A percentile compares a stretch with the other conserved stretches of the same genome.
Conservation (phyloP, 1,140 invertebrate species). For the Dysdera silvatica region DNA sequence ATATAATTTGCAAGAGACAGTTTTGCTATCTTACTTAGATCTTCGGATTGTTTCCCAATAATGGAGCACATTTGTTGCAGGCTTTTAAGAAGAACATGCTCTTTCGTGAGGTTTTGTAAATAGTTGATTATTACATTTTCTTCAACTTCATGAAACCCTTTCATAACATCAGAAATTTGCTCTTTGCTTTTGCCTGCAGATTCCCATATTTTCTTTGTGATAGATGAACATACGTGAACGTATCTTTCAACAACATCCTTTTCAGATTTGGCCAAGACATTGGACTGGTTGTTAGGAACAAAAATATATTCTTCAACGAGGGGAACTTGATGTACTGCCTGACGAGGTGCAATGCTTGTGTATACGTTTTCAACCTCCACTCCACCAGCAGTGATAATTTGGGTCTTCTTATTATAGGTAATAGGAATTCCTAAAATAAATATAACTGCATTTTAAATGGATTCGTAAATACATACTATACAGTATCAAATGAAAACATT, state of each 20-base stretch:
- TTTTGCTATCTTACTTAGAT: conserved; percentile 15
- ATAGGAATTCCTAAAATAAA: conserved; percentile 51
- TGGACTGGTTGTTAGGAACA: conserved; percentile 58
- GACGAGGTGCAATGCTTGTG: conserved; percentile 74
- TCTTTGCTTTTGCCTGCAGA: conserved; percentile 28
- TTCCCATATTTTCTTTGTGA: conserved; percentile 34
- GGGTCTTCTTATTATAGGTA: conserved; percentile 64
- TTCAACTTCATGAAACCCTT: conserved; percentile 28
- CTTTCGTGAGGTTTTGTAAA: conserved; percentile 9
- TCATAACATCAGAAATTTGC: conserved; percentile 30
- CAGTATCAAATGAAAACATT: no score
- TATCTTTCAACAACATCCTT: conserved; percentile 35
- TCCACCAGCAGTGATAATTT: conserved; percentile 71
- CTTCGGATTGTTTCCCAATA: conserved; percentile 5
- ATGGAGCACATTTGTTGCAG: conserved; percentile 23
- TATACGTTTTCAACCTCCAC: conserved; percentile 79
- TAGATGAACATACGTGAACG: conserved; percentile 34
- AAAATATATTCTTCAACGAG: conserved; percentile 75
- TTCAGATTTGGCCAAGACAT: conserved; percentile 36
- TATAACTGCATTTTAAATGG: no score
- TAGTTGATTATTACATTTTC: conserved; percentile 21
- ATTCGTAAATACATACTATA: no score
- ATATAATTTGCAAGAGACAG: conserved; percentile 19
- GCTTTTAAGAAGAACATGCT: conserved; percentile 17
- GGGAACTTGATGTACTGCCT: conserved; percentile 59